Conservation (phyloP, 2,113 vertebrate genomes). For the Phylloscopus whistleri region DNA sequence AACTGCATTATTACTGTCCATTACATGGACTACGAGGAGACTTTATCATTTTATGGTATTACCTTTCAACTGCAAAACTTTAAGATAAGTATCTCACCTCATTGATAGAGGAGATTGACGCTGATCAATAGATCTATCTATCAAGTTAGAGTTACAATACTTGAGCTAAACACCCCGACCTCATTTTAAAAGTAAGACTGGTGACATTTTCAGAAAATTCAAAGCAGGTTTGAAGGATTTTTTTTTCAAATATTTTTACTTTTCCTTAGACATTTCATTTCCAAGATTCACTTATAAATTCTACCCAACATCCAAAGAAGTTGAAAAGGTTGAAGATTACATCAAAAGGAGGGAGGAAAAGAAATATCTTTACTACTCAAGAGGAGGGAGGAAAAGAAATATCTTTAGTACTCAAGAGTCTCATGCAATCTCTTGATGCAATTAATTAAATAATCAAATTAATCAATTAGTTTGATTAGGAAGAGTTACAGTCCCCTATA, state of each 20-base stretch:
- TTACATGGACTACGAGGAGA: neutral
- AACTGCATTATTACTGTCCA: neutral
- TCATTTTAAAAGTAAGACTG: neutral
- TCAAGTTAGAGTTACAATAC: neutral
- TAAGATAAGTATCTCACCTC: neutral
- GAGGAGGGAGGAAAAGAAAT: neutral
- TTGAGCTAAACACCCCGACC: rapidly evolving
- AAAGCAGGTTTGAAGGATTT: neutral
- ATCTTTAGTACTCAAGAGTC: neutral
- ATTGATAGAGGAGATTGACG: neutral
- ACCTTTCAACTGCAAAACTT: neutral
- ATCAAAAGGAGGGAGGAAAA: neutral
- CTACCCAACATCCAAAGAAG: neutral
- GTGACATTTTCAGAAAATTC: neutral
- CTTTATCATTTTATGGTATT: neutral
- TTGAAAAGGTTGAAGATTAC: neutral
- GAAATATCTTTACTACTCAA: neutral
- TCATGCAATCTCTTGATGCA: neutral
- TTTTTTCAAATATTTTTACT: neutral
- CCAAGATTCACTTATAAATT: neutral
- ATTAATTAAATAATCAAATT: neutral
- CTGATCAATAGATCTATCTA: no score
- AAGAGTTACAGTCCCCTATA: neutral
- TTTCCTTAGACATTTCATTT: neutral
- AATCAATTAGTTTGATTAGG: neutral